Evolutionary conservation across 2,888 invertebrate genomes (phyloP), one percentile per base, ranked within the genome.

Genomic region (Ferdinandea cuprea): DNA sequence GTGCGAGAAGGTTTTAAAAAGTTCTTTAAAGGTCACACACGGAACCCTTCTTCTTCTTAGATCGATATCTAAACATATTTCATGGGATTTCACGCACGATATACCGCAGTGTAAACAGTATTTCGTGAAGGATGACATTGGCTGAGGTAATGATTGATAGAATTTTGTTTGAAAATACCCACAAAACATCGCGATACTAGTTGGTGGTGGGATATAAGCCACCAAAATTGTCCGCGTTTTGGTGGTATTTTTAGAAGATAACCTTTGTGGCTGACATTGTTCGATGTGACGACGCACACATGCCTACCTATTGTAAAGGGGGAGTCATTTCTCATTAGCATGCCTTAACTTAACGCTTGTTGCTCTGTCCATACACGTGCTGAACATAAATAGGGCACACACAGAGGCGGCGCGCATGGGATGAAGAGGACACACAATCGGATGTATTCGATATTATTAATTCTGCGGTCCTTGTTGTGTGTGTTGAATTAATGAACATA

Each of bases 211-310:
- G 9, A 8, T 30, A 32, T 11, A n/a, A 17, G 30, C 50, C 4
- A 15, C 15, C 50, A 3, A 50, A 37, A 37, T 21, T 15, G 7
- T 9, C 25, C 8, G 19, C 17, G 42, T 37, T 3, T 13, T n/a
- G n/a, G 35, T 9, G 28, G 50, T 66, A 65, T 65, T 66, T 52
- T 42, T 52, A 66, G 66, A 65, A 7, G 40, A 40, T 30, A 65
- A 65, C 65, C 50, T 65, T 65, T 65, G 35, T 37, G 28, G 11
- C 25, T 32, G 48, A 9, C 21, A 46, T 19, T 40, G 42, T 42
- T 42, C 15, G 11, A 42, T 42, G 28, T 58, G 15, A 42, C 28
- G 42, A 1, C 28, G 17, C 40, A n/a, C n/a, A n/a, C n/a, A n/a
- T n/a, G n/a, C n/a, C n/a, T n/a, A n/a, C n/a, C n/a, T n/a, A n/a